Evolutionary conservation across 2,113 vertebrate genomes (phyloP), one percentile per base, ranked within the genome.

Genomic region (Elephantulus edwardii): DNA sequence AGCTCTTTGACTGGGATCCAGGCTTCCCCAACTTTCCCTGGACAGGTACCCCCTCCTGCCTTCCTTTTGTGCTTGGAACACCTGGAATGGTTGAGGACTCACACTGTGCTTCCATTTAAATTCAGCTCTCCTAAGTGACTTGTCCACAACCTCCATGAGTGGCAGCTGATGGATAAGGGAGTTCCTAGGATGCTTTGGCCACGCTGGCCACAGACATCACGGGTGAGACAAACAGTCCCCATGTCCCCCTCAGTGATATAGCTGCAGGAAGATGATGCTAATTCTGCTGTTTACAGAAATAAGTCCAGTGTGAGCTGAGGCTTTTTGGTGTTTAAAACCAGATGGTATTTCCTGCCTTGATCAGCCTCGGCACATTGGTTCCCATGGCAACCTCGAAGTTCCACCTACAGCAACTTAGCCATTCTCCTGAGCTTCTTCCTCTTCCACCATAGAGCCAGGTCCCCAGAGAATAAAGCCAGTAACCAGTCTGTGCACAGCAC

Each of bases 301-400:
- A 96, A 96, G 95, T 95, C 96, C 95, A 88, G 88, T 92, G 93
- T 92, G 94, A 96, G 90, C 62, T 0, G 90, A 95, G 88, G 94
- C 83, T 93, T 95, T 95, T 91, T 80, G 94, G 94, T 94, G 94
- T 94, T 93, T 92, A 83, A 95, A 96, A 91, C 94, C 96, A 96
- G 96, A 96, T 96, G 96, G 96, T 96, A 94, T 93, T 96, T 96
- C 95, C 96, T 96, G 96, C 95, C 88, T 96, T 91, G 92, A 95
- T 96, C 93, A 95, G 95, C 83, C 86, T 94, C 10, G 30, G 96
- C 91, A 94, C 93, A 92, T 88, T 86, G 88, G 96, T 96, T 96
- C 80, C 96, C 93, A 96, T 96, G 93, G 93, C 92, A 96, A 96
- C 96, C 90, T 68, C 8, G 1, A 95, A 92, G 96, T 94, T 95